Percentiles rank a stretch among this genome's conserved stretches.
These are phyloP conservation scores for Zaprionus lineosus DNA, from an alignment of 2,888 invertebrate species.

Conservation along the genomic window DNA sequence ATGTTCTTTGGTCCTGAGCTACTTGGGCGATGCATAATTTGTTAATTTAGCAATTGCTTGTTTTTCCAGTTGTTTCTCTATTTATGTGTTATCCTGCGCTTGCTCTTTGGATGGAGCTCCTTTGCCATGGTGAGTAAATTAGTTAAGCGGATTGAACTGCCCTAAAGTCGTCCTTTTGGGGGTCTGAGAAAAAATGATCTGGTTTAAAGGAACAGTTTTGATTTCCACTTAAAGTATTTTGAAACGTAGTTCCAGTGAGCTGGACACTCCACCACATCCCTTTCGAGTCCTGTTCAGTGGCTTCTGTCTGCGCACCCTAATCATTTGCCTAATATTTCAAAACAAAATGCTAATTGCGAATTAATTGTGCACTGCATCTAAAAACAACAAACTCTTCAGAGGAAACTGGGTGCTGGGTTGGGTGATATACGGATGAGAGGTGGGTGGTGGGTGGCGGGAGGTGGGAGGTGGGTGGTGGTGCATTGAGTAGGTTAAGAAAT, in stretches of 20 bases:
- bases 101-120: constrained; percentile 16
- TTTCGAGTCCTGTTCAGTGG: neutral
- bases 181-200: too few relatives aligned
- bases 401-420: too few relatives aligned
- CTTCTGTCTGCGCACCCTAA: constrained; percentile 32
- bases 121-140: constrained; percentile 70
- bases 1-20: constrained; percentile 20
- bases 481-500: constrained; percentile 5
- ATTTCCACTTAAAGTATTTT: neutral
- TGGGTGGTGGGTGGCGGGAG: too few relatives aligned
- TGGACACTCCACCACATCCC: neutral
- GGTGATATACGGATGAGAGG: too few relatives aligned
- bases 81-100: too few relatives aligned
- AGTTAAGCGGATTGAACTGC: constrained; percentile 58
- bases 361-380: constrained; percentile 72
- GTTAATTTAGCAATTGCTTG: constrained; percentile 69
- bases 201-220: too few relatives aligned
- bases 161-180: constrained; percentile 1
- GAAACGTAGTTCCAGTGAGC: too few relatives aligned
- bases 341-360: constrained; percentile 74
- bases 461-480: too few relatives aligned
- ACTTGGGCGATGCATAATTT: constrained; percentile 62
- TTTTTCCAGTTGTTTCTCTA: constrained; percentile 6
- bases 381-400: constrained; percentile 72
- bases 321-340: constrained; percentile 39